These are phyloP conservation scores for Toxonevra muliebris DNA, from an alignment of 2,888 invertebrate species.

Conservation along the genomic window DNA sequence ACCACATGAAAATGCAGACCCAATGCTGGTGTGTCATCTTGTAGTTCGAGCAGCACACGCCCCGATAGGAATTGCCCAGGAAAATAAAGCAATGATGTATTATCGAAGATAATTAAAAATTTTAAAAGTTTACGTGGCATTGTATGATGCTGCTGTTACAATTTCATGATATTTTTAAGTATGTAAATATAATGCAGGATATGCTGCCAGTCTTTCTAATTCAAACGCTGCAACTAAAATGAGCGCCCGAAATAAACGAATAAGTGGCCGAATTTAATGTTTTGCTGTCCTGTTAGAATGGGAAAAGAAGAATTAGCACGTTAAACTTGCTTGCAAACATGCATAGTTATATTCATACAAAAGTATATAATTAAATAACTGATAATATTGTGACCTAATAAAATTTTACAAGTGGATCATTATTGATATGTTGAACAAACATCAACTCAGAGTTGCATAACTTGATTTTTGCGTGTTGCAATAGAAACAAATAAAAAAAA, in stretches of 20 bases:
- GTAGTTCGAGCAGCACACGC: constrained; percentile 88
- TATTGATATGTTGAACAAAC: too few species aligned
- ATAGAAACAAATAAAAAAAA: too few species aligned
- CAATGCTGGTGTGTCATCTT: constrained; percentile 91
- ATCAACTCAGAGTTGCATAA: too few species aligned
- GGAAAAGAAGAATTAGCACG: too few species aligned
- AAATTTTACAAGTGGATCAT: too few species aligned
- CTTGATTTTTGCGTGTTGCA: too few species aligned
- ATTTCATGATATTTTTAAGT: background rate
- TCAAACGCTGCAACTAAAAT: background rate
- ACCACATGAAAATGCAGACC: constrained; percentile 94
- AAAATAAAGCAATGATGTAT: constrained; percentile 90
- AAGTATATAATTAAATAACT: too few species aligned
- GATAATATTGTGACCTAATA: too few species aligned
- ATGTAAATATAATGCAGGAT: background rate
- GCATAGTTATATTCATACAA: too few species aligned
- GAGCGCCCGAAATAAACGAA: background rate
- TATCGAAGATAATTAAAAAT: constrained; percentile 93
- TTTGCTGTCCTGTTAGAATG: too few species aligned
- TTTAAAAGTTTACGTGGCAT: constrained; percentile 91
- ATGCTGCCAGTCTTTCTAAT: background rate
- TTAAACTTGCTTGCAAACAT: too few species aligned
- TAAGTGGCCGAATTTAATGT: too few species aligned
- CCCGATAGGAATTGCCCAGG: constrained; percentile 94
- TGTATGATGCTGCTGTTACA: constrained; percentile 15